phyloP scores from a whole-genome alignment of 2,888 invertebrate species.

The Pogonocherus hispidulus region DNA sequence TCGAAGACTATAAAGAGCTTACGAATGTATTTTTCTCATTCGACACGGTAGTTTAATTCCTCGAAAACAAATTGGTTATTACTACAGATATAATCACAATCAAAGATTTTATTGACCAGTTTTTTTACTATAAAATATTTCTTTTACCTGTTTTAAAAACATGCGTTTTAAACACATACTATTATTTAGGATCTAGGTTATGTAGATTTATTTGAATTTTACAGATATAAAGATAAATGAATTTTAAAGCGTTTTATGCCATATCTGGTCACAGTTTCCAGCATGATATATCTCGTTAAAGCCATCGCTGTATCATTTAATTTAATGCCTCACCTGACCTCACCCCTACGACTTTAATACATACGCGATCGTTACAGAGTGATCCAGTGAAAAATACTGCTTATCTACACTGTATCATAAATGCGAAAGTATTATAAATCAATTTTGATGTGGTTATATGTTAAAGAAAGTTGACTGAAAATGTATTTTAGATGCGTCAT shows the following conservation, averaged over 20 bases:
- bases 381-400: neutral
- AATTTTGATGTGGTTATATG: neutral
- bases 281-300: neutral
- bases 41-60: too few relatives aligned
- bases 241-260: neutral
- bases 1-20: too few relatives aligned
- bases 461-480: too few relatives aligned
- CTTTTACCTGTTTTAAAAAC: too few relatives aligned
- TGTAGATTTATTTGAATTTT: neutral
- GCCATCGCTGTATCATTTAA: neutral
- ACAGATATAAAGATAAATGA: neutral
- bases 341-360: neutral
- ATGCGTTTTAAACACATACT: too few relatives aligned
- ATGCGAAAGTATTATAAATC: neutral
- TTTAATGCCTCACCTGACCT: neutral
- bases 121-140: too few relatives aligned
- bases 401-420: neutral
- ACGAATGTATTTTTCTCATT: too few relatives aligned
- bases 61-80: too few relatives aligned
- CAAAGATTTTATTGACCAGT: too few relatives aligned
- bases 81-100: too few relatives aligned
- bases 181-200: too few relatives aligned
- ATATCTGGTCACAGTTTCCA: neutral
- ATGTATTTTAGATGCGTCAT: too few relatives aligned
- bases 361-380: neutral